These are phyloP conservation scores for Neogobius melanostomus DNA, from an alignment of 2,113 vertebrate species.

Conservation along the genomic window DNA sequence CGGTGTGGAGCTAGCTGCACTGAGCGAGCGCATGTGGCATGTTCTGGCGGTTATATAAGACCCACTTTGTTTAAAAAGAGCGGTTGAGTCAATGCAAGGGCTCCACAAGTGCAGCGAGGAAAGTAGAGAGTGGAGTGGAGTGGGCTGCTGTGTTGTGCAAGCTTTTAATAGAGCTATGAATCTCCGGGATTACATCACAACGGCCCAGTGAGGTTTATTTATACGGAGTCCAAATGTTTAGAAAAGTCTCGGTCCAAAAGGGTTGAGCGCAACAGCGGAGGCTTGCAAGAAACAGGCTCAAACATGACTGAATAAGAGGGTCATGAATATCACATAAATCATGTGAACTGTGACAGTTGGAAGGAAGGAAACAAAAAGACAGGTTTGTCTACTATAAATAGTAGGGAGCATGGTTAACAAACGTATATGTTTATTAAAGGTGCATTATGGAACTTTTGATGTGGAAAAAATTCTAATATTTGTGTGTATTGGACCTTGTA, in stretches of 20 bases:
- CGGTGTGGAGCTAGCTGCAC: slow-evolving; percentile 33
- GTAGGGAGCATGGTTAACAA: no score
- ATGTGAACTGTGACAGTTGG: slow-evolving; percentile 33
- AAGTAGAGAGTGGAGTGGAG: slow-evolving; percentile 58
- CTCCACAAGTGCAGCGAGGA: slow-evolving; percentile 51
- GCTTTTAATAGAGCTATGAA: slow-evolving; percentile 48
- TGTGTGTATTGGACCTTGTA: no score
- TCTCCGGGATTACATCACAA: slow-evolving; percentile 56
- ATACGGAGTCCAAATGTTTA: slow-evolving; percentile 47
- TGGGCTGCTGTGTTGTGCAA: slow-evolving; percentile 58
- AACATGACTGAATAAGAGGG: slow-evolving; percentile 40
- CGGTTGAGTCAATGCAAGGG: slow-evolving; percentile 57
- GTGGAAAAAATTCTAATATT: no score
- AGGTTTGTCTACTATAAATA: background rate
- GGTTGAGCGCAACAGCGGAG: slow-evolving; percentile 4
- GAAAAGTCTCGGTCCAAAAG: slow-evolving; percentile 25
- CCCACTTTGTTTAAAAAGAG: slow-evolving; percentile 52
- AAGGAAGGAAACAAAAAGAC: background rate
- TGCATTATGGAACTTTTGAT: no score
- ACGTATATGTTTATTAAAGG: no score
- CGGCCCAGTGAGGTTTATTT: slow-evolving; percentile 49
- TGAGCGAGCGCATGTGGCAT: background rate
- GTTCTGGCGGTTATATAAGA: slow-evolving; percentile 50
- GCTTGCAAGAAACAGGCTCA: slow-evolving; percentile 6
- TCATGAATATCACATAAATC: slow-evolving; percentile 25